Base-by-base conservation (phyloP, 2,888 invertebrate species). In the Sphaerophoria rueppellii region DNA sequence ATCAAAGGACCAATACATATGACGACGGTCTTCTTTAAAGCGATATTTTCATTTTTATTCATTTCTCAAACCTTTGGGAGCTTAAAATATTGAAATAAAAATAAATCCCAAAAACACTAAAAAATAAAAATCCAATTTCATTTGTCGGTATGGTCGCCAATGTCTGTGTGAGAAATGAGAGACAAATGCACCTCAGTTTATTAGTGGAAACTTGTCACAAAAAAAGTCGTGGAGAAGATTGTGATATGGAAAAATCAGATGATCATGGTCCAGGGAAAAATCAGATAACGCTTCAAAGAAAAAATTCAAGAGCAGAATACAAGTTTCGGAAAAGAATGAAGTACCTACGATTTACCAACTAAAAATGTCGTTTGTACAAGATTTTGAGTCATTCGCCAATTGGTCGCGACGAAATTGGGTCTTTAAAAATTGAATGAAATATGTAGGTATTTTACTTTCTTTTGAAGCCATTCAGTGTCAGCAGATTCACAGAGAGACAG, bases 91-190 rank as follows among this genome's bases (percentile, higher is more conserved):
- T 24, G 24, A 24, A 24, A 24, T 2, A 24, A 2, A 24, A 24
- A 24, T 1, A 24, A 24, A 24, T 24, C 24, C 76, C 12, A 37
- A 70, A 35, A 71, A 58, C 3, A 61, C 52, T 34, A 34, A 34
- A 72, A 78, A 82, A 73, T 60, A 52, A 78, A 73, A 78, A 61
- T 63, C 73, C 73, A 82, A 69, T 70, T 78, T 70, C 78, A 78
- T 78, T 73, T 24, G 2, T 24, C 1, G 74, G 78, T 61, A 50
- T 65, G 52, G 72, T 50, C 61, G n/a, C 61, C 40, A 14, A 54
- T 54, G n/a, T 24, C 55, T 72, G 78, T 73, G 69, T 77, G 63
- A 65, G 48, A 57, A 78, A 82, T 78, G 78, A 74, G 69, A 50
- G 70, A 75, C 43, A 24, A 24, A 24, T 24, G 24, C 24, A 2